These are phyloP conservation scores for Melanotaenia duboulayi DNA, from an alignment of 2,113 vertebrate genomes.

Conservation along the genomic window DNA sequence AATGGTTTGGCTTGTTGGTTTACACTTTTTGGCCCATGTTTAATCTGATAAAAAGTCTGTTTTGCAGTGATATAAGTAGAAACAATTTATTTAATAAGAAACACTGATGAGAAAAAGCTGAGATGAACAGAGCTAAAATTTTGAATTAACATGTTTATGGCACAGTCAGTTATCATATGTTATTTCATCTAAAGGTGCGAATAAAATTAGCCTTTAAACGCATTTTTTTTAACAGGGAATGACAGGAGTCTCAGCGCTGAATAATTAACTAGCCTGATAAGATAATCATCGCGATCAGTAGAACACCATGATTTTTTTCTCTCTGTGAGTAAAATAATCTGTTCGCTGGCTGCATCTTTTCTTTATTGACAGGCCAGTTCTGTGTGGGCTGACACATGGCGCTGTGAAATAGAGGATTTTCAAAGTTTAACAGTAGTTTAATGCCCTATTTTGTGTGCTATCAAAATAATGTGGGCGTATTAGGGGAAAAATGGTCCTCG, in stretches of 20 bases:
- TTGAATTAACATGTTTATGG: too few relatives aligned
- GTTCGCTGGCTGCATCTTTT: neutral
- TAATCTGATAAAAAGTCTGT: neutral
- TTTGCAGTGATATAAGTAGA: neutral
- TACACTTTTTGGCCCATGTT: neutral
- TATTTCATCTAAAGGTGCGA: too few relatives aligned
- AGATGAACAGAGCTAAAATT: too few relatives aligned
- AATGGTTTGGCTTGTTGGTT: constrained; percentile 6
- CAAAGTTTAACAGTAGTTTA: constrained; percentile 1
- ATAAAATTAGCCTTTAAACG: too few relatives aligned
- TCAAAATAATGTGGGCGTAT: constrained; percentile 5
- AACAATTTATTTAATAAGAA: neutral
- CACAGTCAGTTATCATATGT: too few relatives aligned
- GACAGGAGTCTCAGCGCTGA: neutral
- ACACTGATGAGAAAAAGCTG: too few relatives aligned
- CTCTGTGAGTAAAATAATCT: neutral
- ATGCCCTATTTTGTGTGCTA: constrained; percentile 7
- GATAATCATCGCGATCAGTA: neutral
- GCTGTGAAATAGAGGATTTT: constrained; percentile 21
- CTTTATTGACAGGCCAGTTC: neutral
- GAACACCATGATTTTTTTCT: neutral
- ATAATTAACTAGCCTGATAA: neutral
- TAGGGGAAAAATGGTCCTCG: neutral
- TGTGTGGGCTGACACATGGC: constrained; percentile 22
- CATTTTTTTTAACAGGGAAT: neutral